These are phyloP conservation scores for Platichthys flesus DNA, from an alignment of 2,113 vertebrate genomes.

Conservation along the genomic window DNA sequence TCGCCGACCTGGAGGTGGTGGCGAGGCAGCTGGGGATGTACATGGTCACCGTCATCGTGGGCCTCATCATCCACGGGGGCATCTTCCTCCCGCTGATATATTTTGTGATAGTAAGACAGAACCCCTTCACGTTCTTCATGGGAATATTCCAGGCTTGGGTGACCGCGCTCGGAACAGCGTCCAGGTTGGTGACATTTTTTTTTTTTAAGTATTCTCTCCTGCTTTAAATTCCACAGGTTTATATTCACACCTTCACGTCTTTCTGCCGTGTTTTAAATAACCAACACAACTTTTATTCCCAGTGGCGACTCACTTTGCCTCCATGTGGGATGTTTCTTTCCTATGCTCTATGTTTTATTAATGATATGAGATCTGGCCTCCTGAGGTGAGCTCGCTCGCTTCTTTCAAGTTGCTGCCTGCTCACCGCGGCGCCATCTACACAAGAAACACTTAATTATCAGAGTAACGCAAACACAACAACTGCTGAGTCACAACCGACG, in stretches of 20 bases:
- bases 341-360: conserved; percentile 56
- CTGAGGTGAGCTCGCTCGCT: conserved; percentile 22
- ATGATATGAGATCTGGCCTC: conserved; percentile 28
- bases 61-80: conserved; percentile 95
- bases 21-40: conserved; percentile 98
- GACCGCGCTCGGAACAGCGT: conserved; percentile 96
- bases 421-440: not conserved
- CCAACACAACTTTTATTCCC: conserved; percentile 11
- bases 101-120: conserved; percentile 93
- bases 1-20: conserved; percentile 95
- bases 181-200: conserved; percentile 88
- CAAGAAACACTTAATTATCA: conserved; percentile 32
- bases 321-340: conserved; percentile 13
- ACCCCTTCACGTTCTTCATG: conserved; percentile 94
- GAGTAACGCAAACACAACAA: conserved; percentile 26
- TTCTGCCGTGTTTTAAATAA: conserved; percentile 2
- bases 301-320: conserved; percentile 19
- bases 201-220: not conserved
- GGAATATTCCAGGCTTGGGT: conserved; percentile 99
- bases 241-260: not conserved
- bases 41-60: conserved; percentile 97
- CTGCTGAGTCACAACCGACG: conserved; percentile 20
- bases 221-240: not conserved
- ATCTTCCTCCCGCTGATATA: conserved; percentile 97
- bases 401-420: conserved; percentile 17